Conservation (phyloP, 2,113 vertebrate genomes). For the Vidua macroura region DNA sequence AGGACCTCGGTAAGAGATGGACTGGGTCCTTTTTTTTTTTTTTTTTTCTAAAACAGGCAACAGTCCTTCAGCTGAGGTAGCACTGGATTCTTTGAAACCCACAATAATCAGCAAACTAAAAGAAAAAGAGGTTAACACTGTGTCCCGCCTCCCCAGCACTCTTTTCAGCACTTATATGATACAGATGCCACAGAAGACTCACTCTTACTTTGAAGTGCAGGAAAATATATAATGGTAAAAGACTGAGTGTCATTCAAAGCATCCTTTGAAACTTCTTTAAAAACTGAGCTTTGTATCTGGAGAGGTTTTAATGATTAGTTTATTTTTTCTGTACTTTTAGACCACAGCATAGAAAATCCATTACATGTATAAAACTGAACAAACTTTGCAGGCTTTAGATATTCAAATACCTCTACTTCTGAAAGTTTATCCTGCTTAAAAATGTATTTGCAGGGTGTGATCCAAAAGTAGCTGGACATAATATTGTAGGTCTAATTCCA, state of each 20-base stretch:
- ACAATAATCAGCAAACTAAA: background rate
- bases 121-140: background rate
- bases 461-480: background rate
- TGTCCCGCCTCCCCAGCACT: background rate
- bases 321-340: conserved; percentile 15
- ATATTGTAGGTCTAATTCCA: background rate
- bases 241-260: conserved; percentile 36
- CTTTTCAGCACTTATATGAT: background rate
- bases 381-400: background rate
- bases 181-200: conserved; percentile 10
- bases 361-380: background rate
- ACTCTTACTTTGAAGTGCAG: conserved; percentile 12
- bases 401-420: background rate
- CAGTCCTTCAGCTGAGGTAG: background rate
- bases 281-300: conserved; percentile 1
- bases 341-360: background rate
- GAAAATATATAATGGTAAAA: conserved; percentile 14
- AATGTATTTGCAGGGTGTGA: background rate
- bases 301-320: conserved; percentile 27
- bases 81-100: background rate
- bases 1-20: background rate
- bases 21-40: background rate
- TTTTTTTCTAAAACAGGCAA: background rate
- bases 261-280: conserved; percentile 34
- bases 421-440: background rate